Base-by-base conservation (phyloP, 2,888 invertebrate genomes). In the Flabesymbios commensalis region DNA sequence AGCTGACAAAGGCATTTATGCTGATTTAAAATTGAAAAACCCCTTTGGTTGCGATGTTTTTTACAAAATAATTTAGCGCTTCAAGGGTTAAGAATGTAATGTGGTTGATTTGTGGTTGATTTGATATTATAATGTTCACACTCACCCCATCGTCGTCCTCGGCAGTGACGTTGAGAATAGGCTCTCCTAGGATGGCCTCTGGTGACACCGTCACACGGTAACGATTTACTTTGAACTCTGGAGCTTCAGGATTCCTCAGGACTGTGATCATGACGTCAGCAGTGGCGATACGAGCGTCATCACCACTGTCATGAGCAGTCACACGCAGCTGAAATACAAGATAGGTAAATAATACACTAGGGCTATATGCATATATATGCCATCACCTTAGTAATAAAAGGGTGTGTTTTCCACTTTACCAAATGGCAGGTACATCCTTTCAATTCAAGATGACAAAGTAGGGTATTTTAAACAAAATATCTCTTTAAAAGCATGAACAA, bases 261-360 rank as follows among this genome's bases (percentile, higher is more conserved):
- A 78, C 74, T 42, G 62, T 63, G 29, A 79, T 74, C 28, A 72
- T 74, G 22, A 77, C 75, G 14, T 75, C 75, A 2, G 76, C 73
- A 19, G 73, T 73, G n/a, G 72, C 76, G 49, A 53, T 54, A 2
- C 64, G 65, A 26, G 43, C 45, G 7, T 77, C 75, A 10, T 68
- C 68, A 2, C 72, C 74, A 17, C 72, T 71, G 66, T 78, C 78
- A 45, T 48, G 59, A 3, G 74, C 76, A 26, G 71, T 67, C 17
- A 72, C 61, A 17, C 64, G 56, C 22, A 74, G 45, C 73, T 74
- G 64, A 4, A 59, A 52, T 32, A 48, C 19, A 7, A 22, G 39
- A 24, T 33, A 7, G 17, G n/a, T n/a, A n/a, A n/a, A n/a, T n/a
- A n/a, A n/a, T 10, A n/a, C 2, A 22, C 28, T 2, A 29, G 31